These are phyloP conservation scores for Calephelis virginiensis DNA, from an alignment of 1,140 invertebrate species.

Conservation along the genomic window DNA sequence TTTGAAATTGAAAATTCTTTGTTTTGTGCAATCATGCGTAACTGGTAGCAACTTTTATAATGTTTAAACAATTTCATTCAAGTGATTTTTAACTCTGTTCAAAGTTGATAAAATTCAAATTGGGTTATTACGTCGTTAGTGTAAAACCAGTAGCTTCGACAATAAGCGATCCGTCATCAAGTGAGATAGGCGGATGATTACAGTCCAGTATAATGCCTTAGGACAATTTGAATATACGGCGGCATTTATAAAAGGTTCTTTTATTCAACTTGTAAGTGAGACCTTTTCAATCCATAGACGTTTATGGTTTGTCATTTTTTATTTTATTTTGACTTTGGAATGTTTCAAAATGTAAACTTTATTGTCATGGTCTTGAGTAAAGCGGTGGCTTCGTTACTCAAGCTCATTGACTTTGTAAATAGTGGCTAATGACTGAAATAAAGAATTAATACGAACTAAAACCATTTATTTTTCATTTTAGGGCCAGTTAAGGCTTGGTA, in stretches of 20 bases:
- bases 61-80: not conserved
- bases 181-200: slow-evolving; percentile 67
- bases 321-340: too few relatives aligned
- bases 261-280: slow-evolving; percentile 26
- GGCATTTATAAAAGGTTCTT: slow-evolving; percentile 23
- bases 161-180: slow-evolving; percentile 69
- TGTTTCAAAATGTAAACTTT: too few relatives aligned
- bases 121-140: slow-evolving; percentile 27
- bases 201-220: slow-evolving; percentile 49
- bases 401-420: too few relatives aligned
- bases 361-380: too few relatives aligned
- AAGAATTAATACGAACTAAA: too few relatives aligned
- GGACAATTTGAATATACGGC: slow-evolving; percentile 56
- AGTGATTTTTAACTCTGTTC: slow-evolving; percentile 15
- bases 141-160: slow-evolving; percentile 70
- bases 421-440: too few relatives aligned
- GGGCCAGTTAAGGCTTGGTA: too few relatives aligned
- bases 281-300: slow-evolving; percentile 21
- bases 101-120: slow-evolving; percentile 28
- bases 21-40: slow-evolving; percentile 12
- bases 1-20: slow-evolving; percentile 4
- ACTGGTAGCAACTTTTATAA: slow-evolving; percentile 5
- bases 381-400: too few relatives aligned
- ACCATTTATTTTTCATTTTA: too few relatives aligned
- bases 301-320: slow-evolving; percentile 22